Base-by-base conservation (phyloP, 2,888 invertebrate species). In the Tenthredo amoena region DNA sequence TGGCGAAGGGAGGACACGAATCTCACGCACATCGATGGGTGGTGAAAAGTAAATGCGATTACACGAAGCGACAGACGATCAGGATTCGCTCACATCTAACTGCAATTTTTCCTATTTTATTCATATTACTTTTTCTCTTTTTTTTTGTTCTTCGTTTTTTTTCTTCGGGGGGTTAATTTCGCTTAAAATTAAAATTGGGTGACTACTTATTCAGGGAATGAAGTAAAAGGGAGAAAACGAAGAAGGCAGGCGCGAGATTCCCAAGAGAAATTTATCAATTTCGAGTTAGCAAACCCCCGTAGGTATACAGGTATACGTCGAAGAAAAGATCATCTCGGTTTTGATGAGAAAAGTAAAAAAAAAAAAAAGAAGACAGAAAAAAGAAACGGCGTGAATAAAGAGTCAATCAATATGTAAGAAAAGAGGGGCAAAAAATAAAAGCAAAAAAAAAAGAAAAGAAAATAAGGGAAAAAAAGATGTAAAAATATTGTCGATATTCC, bases 221-320 rank as follows among this genome's bases (percentile, higher is more conserved):
- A 55, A 55, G 55, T 55, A 55, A 55, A 6, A 55, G 5, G 55
- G 7, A 7, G 55, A 55, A 55, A 55, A 55, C 5, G 50, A 50
- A 50, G 50, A 50, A 50, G n/a, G n/a, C 18, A 26, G 62, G 26
- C 62, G 55, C n/a, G n/a, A 55, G 26, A 62, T 62, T 62, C 62
- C 62, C 62, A 62, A 26, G 62, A 62, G 62, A 62, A 62, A 62
- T 62, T 62, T 62, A 62, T 62, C 62, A 62, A 62, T 62, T 62
- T 62, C 62, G 62, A 62, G 62, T 62, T 62, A 62, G 26, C 62
- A 26, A 62, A 62, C 26, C 12, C 62, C 26, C 10, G 21, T 62
- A 31, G 26, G 62, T 62, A 62, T 62, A 62, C 12, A n/a, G 21
- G 21, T 58, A 58, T 21, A 62, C 62, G 26, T 62, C 62, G 62